phyloP scores from a whole-genome alignment of 92 coral and sea anemone species.

The Bergia sp. region DNA sequence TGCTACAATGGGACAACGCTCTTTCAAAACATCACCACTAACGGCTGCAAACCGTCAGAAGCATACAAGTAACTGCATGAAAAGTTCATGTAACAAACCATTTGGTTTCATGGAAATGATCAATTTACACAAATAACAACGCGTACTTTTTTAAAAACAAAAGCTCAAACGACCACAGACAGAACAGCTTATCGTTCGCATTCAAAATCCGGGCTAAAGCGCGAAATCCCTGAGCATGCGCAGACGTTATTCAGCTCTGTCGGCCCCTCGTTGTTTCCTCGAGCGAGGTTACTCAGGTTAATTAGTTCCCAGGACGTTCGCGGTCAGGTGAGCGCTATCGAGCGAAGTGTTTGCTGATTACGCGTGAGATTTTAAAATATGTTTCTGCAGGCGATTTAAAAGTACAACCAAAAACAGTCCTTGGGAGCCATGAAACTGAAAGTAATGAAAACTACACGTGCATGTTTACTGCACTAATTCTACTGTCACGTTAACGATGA shows the following conservation, averaged over 20 bases:
- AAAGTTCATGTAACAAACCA: background rate
- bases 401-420: background rate
- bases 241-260: background rate
- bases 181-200: background rate
- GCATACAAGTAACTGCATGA: slow-evolving; percentile 4
- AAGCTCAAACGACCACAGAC: background rate
- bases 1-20: background rate
- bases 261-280: slow-evolving; percentile 5
- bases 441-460: background rate
- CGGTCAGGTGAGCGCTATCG: background rate
- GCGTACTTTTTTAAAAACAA: background rate
- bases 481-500: background rate
- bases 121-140: background rate
- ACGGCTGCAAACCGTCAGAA: background rate
- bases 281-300: slow-evolving; percentile 9
- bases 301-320: background rate
- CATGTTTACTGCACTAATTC: too few species aligned
- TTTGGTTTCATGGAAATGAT: background rate
- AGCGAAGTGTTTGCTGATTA: background rate
- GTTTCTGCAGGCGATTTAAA: background rate
- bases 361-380: background rate
- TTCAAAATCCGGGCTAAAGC: background rate
- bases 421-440: background rate
- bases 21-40: too few species aligned
- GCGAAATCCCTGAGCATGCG: slow-evolving; percentile 4